These are phyloP conservation scores for Gadus macrocephalus DNA, from an alignment of 2,113 vertebrate genomes.

Conservation along the genomic window DNA sequence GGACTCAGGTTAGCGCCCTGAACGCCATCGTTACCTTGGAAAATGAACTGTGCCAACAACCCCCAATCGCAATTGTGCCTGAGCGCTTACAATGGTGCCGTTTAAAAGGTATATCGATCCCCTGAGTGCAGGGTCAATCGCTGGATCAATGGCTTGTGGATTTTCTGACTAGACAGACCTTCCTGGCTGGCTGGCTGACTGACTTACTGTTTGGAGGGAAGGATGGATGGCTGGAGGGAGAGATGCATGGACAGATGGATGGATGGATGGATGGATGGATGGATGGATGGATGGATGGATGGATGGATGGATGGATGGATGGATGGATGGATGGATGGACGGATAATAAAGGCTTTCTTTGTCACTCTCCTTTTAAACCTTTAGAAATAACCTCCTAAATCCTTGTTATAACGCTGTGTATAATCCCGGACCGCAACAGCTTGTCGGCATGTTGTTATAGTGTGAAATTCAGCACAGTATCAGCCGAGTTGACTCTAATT, in stretches of 20 bases:
- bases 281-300: constrained; percentile 2
- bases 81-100: constrained; percentile 66
- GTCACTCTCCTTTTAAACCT: no score
- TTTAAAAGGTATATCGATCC: constrained; percentile 72
- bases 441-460: no score
- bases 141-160: constrained; percentile 61
- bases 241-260: constrained; percentile 23
- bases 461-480: no score
- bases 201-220: constrained; percentile 35
- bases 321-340: background rate
- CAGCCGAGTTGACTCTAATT: no score
- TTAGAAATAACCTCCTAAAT: no score
- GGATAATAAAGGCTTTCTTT: no score
- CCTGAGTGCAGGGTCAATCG: constrained; percentile 68
- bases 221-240: background rate
- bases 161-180: constrained; percentile 37
- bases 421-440: no score
- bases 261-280: constrained; percentile 37
- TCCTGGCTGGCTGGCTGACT: constrained; percentile 53
- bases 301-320: background rate
- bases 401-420: no score
- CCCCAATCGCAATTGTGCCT: constrained; percentile 53
- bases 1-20: constrained; percentile 36
- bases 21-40: constrained; percentile 48
- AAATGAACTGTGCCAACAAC: constrained; percentile 64